Evolutionary conservation across 2,113 vertebrate genomes (phyloP), one percentile per base, ranked within the genome.

Genomic region (Lontra canadensis): DNA sequence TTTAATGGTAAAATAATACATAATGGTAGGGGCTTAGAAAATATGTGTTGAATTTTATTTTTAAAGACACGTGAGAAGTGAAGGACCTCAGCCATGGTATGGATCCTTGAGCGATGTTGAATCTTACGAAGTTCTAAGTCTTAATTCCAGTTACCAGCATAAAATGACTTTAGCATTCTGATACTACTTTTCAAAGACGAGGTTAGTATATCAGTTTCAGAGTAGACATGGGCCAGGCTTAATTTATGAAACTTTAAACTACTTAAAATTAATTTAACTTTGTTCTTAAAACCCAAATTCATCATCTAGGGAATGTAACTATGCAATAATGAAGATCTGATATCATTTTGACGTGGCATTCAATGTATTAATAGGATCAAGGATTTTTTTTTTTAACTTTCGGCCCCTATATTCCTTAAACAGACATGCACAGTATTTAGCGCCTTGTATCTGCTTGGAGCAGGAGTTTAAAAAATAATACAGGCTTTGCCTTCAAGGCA

Each of bases 231-330:
- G 25, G 71, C 25, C 31, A 17, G 61, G 3, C 34, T 96, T 92
- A 92, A 83, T 74, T 87, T 96, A 74, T 74, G 65, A 94, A 94
- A 90, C 20, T 10, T 90, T 71, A 29, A 67, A 39, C 14, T 65
- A 82, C 13, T 74, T 95, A 49, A 90, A 29, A 74, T 65, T 95
- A 88, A 71, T 61, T 95, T 74, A 78, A 55, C 7, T 55, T 31
- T 59, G 20, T 90, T 92, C 55, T 82, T 92, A 65, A 86, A 90
- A 83, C n/a, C 15, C 39, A 90, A 65, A 74, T 74, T 84, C 8
- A 90, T 74, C 34, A 76, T 29, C 20, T 67, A 61, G 17, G 13
- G 47, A 82, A 29, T 29, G 25, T 61, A 94, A 88, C 29, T 92
- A 61, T 71, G 20, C 6, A 55, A 18, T 84, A 76, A 55, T 86